Percentiles rank a stretch among this genome's conserved stretches.
Evolutionary conservation across 2,113 vertebrate genomes (phyloP).

Genomic region (Crotalus viridis): DNA sequence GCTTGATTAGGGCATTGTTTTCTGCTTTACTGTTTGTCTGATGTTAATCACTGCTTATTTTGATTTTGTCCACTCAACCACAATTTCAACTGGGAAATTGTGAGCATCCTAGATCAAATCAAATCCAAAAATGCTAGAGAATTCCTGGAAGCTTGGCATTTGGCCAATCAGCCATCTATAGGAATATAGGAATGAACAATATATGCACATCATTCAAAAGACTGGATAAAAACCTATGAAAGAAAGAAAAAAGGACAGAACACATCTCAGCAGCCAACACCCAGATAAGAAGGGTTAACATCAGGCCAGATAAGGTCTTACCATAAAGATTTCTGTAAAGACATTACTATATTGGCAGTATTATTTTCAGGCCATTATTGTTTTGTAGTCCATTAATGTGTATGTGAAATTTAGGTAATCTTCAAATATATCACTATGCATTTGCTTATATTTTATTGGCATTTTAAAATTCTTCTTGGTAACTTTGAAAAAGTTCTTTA

Average conservation of each 20-base stretch:
- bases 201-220: background rate
- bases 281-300: background rate
- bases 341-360: background rate
- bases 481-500: background rate
- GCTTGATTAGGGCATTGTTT: background rate
- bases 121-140: background rate
- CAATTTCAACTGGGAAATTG: background rate
- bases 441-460: background rate
- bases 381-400: background rate
- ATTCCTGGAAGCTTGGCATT: background rate
- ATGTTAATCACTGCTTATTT: background rate
- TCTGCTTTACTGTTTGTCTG: background rate
- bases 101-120: background rate
- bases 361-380: background rate
- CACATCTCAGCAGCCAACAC: background rate
- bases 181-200: background rate
- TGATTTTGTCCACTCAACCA: background rate
- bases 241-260: background rate
- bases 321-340: background rate
- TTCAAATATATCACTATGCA: background rate
- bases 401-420: background rate
- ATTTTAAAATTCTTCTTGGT: background rate
- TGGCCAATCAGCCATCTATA: background rate
- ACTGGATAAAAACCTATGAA: background rate
- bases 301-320: background rate